Percentiles rank a stretch among this genome's conserved stretches.
Evolutionary conservation across 1,140 invertebrate species (phyloP).

Genomic region (Orius laevigatus): DNA sequence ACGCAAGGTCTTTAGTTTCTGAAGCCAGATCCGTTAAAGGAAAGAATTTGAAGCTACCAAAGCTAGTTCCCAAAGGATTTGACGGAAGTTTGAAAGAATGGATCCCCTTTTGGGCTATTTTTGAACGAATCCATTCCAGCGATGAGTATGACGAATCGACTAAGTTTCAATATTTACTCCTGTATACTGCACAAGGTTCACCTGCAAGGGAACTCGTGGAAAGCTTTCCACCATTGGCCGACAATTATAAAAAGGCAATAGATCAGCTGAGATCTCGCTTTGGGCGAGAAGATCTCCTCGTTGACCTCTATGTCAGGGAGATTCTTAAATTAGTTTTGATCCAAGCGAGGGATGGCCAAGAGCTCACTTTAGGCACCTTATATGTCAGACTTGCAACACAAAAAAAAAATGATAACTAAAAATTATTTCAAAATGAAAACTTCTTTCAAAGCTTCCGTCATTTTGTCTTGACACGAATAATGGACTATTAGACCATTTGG

Average conservation of each 20-base stretch:
- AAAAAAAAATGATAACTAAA: too few species aligned
- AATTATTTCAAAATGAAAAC: too few species aligned
- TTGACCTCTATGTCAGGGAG: conserved; percentile 19
- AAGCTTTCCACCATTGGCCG: conserved; percentile 12
- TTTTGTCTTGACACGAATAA: too few species aligned
- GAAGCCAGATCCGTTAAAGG: background rate
- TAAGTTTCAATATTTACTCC: conserved; percentile 23
- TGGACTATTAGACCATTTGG: too few species aligned
- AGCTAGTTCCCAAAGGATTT: conserved; percentile 16
- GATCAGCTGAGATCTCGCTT: conserved; percentile 15
- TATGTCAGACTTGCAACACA: conserved; percentile 15
- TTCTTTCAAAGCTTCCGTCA: too few species aligned
- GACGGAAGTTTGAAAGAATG: conserved; percentile 24
- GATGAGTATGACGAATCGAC: conserved; percentile 19
- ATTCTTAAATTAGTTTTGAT: conserved; percentile 11
- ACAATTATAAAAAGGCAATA: conserved; percentile 19
- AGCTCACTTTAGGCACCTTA: background rate
- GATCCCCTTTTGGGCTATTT: conserved; percentile 26
- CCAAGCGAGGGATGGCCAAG: background rate
- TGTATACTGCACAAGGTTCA: conserved; percentile 8
- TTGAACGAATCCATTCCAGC: conserved; percentile 26
- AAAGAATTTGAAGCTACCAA: conserved; percentile 4
- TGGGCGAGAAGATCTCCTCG: conserved; percentile 15
- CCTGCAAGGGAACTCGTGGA: conserved; percentile 1
- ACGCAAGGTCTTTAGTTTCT: background rate